Conservation (phyloP, 2,797 vertebrate species). For the Anolis apletophallus region DNA sequence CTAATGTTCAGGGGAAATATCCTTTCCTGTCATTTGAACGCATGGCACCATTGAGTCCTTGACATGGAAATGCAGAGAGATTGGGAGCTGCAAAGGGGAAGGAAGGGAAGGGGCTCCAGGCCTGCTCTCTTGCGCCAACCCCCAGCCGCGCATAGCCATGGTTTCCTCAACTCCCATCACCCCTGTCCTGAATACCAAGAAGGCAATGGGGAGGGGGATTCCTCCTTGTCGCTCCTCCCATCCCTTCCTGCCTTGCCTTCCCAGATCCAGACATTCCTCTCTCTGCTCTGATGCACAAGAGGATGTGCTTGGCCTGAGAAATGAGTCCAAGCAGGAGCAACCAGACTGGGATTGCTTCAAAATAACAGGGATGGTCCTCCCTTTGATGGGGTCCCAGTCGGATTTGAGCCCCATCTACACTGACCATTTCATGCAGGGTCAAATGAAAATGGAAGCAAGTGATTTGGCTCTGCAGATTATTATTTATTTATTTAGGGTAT, state of each 20-base stretch:
- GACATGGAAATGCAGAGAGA: not conserved
- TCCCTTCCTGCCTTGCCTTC: not conserved
- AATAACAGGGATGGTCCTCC: no score
- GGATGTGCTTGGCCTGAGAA: slow-evolving; percentile 37
- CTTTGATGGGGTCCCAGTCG: no score
- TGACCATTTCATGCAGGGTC: no score
- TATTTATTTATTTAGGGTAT: no score
- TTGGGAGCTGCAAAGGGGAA: not conserved
- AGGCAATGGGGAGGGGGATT: not conserved
- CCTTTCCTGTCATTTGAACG: no score
- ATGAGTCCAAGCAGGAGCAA: not conserved
- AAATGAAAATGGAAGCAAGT: no score
- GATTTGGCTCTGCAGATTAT: no score
- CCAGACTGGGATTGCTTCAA: no score
- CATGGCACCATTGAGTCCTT: no score
- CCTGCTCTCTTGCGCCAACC: not conserved
- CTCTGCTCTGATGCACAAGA: slow-evolving; percentile 29
- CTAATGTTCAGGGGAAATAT: no score
- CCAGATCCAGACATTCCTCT: slow-evolving; percentile 17
- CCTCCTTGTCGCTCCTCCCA: not conserved
- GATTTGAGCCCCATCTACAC: no score
- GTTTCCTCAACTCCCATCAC: slow-evolving; percentile 1
- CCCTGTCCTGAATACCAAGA: slow-evolving; percentile 47
- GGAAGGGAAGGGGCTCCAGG: not conserved
- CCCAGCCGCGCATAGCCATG: not conserved